Conservation (phyloP, 1,140 invertebrate species). For the Choristoneura fumiferana region DNA sequence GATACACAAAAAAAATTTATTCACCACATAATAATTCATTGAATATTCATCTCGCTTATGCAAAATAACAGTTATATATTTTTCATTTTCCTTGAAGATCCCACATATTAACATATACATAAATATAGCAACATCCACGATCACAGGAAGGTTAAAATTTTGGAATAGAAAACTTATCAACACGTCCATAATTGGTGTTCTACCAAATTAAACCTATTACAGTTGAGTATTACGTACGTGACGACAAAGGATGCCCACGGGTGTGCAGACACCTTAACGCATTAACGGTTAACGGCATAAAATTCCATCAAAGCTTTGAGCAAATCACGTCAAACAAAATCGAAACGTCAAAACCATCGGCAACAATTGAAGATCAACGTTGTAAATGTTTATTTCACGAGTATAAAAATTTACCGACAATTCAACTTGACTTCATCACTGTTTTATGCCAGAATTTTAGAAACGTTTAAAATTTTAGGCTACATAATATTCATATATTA, state of each 20-base stretch:
- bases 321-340: constrained; percentile 42
- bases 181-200: constrained; percentile 61
- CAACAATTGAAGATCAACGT: constrained; percentile 40
- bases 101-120: constrained; percentile 67
- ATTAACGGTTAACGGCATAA: constrained; percentile 33
- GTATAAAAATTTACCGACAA: constrained; percentile 60
- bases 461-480: constrained; percentile 52
- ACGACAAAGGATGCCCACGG: constrained; percentile 3
- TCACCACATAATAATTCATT: constrained; percentile 76
- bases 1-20: constrained; percentile 70
- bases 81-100: constrained; percentile 59
- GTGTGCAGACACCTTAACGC: not conserved
- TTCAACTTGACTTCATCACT: constrained; percentile 39
- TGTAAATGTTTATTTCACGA: constrained; percentile 41
- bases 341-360: constrained; percentile 35
- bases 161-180: constrained; percentile 74
- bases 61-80: constrained; percentile 74
- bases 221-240: constrained; percentile 62
- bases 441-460: constrained; percentile 45
- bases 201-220: constrained; percentile 67
- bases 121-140: constrained; percentile 73
- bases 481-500: constrained; percentile 47
- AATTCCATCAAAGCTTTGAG: constrained; percentile 53
- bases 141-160: constrained; percentile 76
- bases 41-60: constrained; percentile 70